Evolutionary conservation across 2,888 invertebrate genomes (phyloP).

Genomic region (Phalangium opilio): DNA sequence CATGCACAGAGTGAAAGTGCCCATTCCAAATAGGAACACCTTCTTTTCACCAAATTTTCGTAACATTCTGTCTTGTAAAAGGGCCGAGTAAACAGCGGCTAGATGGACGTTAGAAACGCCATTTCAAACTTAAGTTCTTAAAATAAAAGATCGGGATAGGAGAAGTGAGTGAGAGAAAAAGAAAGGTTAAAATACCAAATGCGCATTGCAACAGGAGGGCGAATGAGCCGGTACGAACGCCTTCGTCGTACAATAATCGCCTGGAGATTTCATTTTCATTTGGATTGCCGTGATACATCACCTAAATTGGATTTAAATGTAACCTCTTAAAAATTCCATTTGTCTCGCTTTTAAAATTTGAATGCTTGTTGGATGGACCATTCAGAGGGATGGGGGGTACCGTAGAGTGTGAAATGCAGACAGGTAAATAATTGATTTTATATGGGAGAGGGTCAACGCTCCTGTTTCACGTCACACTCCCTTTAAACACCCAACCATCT

Average conservation of each 20-base stretch:
- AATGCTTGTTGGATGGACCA: too few species aligned
- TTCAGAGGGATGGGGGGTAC: too few species aligned
- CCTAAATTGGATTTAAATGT: constrained; percentile 13
- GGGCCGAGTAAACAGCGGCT: constrained; percentile 25
- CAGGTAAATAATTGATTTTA: too few species aligned
- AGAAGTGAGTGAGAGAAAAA: too few species aligned
- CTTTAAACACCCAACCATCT: too few species aligned
- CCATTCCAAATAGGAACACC: constrained; percentile 24
- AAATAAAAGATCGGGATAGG: too few species aligned
- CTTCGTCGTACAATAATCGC: constrained; percentile 23
- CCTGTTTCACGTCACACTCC: too few species aligned
- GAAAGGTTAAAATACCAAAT: constrained; percentile 19
- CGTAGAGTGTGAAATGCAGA: too few species aligned
- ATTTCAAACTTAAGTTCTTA: too few species aligned
- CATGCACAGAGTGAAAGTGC: constrained; percentile 24
- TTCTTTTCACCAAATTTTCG: constrained; percentile 21
- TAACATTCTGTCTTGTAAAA: constrained; percentile 24
- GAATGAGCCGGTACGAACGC: constrained; percentile 26
- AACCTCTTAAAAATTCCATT: too few species aligned
- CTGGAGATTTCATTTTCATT: constrained; percentile 18
- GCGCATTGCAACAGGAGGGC: constrained; percentile 26
- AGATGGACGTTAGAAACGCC: constrained; percentile 1
- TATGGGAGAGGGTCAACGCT: too few species aligned
- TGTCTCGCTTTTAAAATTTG: too few species aligned
- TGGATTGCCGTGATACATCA: constrained; percentile 25